A percentile compares a stretch with the other conserved stretches of the same genome.
Evolutionary conservation across 2,113 vertebrate genomes (phyloP).

Genomic region (Hydrochoerus hydrochaeris): DNA sequence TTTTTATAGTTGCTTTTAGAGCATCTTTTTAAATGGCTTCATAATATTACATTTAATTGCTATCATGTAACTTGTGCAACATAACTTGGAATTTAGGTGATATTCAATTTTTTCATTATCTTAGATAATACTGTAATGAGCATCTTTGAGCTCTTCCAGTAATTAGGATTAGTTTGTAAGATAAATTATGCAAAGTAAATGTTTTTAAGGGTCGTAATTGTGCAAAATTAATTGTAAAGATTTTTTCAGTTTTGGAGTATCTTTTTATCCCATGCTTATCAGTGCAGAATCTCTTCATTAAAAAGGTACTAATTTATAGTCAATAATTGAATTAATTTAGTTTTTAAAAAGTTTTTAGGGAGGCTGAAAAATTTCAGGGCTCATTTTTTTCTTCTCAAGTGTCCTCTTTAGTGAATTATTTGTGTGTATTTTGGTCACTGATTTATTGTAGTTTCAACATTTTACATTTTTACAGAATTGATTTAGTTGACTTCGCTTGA

Average conservation of each 20-base stretch:
- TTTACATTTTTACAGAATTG: slow-evolving; percentile 17
- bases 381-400: slow-evolving; percentile 15
- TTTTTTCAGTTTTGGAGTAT: not conserved
- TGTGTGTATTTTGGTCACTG: slow-evolving; percentile 4
- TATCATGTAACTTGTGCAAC: not conserved
- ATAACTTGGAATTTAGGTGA: slow-evolving; percentile 7
- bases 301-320: slow-evolving; percentile 39
- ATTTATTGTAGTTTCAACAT: not conserved
- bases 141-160: slow-evolving; percentile 57
- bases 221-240: slow-evolving; percentile 54
- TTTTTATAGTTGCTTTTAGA: slow-evolving; percentile 26
- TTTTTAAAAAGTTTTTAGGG: slow-evolving; percentile 40
- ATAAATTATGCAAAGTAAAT: slow-evolving; percentile 51
- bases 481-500: not conserved
- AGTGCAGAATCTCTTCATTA: slow-evolving; percentile 10
- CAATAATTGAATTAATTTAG: slow-evolving; percentile 37
- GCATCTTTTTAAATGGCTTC: not conserved
- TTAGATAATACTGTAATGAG: slow-evolving; percentile 51
- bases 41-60: not conserved
- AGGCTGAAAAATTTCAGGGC: not conserved
- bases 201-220: slow-evolving; percentile 57
- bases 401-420: slow-evolving; percentile 34
- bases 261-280: slow-evolving; percentile 26
- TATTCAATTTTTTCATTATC: slow-evolving; percentile 45
- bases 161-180: slow-evolving; percentile 67